These are phyloP conservation scores for Menidia beryllina DNA, from an alignment of 2,113 vertebrate species.

Conservation along the genomic window DNA sequence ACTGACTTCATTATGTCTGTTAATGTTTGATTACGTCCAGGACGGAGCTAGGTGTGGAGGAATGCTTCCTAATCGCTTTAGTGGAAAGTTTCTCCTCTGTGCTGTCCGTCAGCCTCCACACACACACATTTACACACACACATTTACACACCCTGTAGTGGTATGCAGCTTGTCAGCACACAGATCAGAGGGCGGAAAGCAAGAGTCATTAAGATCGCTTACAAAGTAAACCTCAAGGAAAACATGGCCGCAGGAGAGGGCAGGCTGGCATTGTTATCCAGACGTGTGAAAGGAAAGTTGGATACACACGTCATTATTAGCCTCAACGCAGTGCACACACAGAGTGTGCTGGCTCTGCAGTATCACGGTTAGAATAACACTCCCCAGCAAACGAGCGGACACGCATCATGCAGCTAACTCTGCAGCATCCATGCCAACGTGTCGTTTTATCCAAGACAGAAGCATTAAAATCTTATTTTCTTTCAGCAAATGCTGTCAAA, in stretches of 20 bases:
- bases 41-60: conserved; percentile 19
- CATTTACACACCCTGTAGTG: conserved; percentile 46
- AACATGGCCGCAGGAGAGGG: conserved; percentile 43
- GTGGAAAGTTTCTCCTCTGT: conserved; percentile 31
- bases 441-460: conserved; percentile 36
- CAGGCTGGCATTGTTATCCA: conserved; percentile 13
- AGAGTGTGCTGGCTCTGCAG: conserved; percentile 50
- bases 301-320: conserved; percentile 40
- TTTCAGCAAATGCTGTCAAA: conserved; percentile 14
- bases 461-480: conserved; percentile 41
- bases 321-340: conserved; percentile 21
- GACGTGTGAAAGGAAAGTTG: conserved; percentile 29
- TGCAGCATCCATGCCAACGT: conserved; percentile 41
- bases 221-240: conserved; percentile 60
- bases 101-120: conserved; percentile 15
- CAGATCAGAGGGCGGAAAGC: conserved; percentile 49
- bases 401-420: conserved; percentile 20
- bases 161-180: conserved; percentile 58
- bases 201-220: conserved; percentile 62
- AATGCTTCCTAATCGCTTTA: conserved; percentile 35
- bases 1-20: conserved; percentile 27
- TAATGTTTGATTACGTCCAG: conserved; percentile 49
- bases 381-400: conserved; percentile 11
- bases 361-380: conserved; percentile 66
- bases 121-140: conserved; percentile 45